A percentile compares a stretch with the other conserved stretches of the same genome.
Conservation (phyloP, 2,888 invertebrate species). For the Thera britannica region DNA sequence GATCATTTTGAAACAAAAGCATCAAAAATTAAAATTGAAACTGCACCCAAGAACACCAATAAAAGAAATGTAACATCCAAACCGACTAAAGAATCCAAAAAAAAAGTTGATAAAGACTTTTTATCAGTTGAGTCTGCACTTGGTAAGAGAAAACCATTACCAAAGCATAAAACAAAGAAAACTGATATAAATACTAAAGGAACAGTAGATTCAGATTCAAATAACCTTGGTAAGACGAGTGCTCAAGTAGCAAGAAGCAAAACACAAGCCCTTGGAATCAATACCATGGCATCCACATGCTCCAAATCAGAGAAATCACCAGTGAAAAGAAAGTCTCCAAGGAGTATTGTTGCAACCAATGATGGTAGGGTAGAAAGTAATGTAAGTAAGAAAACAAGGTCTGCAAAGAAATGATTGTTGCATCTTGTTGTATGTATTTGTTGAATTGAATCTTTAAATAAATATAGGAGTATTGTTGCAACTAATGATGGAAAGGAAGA, state of each 20-base stretch:
- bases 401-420: slow-evolving; percentile 31
- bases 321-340: slow-evolving; percentile 49
- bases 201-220: slow-evolving; percentile 30
- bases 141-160: slow-evolving; percentile 34
- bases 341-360: slow-evolving; percentile 36
- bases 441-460: slow-evolving; percentile 5
- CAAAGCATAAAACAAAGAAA: slow-evolving; percentile 35
- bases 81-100: slow-evolving; percentile 1
- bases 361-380: slow-evolving; percentile 18
- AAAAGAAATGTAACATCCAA: slow-evolving; percentile 25
- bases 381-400: slow-evolving; percentile 35
- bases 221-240: slow-evolving; percentile 37
- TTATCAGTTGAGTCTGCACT: neutral
- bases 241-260: slow-evolving; percentile 26
- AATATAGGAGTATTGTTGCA: too few species aligned
- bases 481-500: slow-evolving; percentile 23
- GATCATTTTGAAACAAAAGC: slow-evolving; percentile 9
- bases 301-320: slow-evolving; percentile 41
- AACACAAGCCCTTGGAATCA: slow-evolving; percentile 25
- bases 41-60: slow-evolving; percentile 9
- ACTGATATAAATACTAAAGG: slow-evolving; percentile 11
- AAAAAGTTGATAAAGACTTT: slow-evolving; percentile 11
- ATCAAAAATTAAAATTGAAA: slow-evolving; percentile 7
- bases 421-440: slow-evolving; percentile 4
- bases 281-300: slow-evolving; percentile 2